These are phyloP conservation scores for Noctua pronuba DNA, from an alignment of 2,888 invertebrate species.

Conservation along the genomic window DNA sequence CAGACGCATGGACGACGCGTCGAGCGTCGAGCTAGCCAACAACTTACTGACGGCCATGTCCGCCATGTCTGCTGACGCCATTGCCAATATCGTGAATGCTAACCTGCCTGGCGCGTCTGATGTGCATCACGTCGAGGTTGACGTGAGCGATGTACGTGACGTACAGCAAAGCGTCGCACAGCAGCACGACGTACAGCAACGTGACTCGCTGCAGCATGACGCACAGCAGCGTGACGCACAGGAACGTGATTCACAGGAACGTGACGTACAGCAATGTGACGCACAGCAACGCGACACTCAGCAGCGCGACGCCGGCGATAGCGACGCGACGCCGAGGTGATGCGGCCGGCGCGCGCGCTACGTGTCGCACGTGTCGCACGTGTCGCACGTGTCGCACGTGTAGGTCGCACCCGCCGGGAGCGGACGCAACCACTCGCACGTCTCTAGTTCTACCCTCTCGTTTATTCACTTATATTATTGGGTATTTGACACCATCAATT, in stretches of 20 bases:
- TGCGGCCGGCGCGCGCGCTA: slow-evolving; percentile 9
- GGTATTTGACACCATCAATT: background rate
- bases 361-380: background rate
- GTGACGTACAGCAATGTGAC: background rate
- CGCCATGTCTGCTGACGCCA: slow-evolving; percentile 78
- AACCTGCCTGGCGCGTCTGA: slow-evolving; percentile 62
- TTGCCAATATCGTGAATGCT: slow-evolving; percentile 77
- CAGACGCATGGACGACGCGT: slow-evolving; percentile 62
- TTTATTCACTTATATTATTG: slow-evolving; percentile 4
- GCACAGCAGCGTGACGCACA: background rate
- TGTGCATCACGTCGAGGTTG: slow-evolving; percentile 19
- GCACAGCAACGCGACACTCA: background rate
- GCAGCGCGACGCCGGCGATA: background rate
- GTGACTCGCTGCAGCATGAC: background rate
- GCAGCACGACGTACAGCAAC: background rate
- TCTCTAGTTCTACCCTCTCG: background rate
- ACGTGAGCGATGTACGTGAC: background rate
- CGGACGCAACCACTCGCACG: slow-evolving; percentile 11
- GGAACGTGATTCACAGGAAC: background rate
- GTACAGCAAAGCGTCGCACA: background rate
- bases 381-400: slow-evolving; percentile 15
- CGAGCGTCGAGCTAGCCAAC: slow-evolving; percentile 76
- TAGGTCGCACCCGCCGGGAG: background rate
- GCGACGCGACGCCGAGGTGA: slow-evolving; percentile 33
- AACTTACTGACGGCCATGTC: slow-evolving; percentile 84